Conservation (phyloP, 1,140 invertebrate genomes). For the Pemphigus obesinymphae region DNA sequence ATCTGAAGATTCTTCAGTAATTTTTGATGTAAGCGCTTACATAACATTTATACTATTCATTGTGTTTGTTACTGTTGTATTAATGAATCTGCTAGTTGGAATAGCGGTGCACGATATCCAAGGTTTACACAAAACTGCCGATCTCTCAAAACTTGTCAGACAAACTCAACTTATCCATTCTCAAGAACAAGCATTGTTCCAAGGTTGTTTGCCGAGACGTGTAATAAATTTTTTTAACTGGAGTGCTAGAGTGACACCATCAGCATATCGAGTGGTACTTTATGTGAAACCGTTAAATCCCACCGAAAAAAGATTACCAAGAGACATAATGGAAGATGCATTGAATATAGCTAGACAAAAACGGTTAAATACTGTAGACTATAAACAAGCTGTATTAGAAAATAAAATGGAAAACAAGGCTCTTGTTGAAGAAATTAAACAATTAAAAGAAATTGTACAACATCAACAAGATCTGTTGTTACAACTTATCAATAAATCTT, state of each 20-base stretch:
- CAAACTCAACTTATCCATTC: slow-evolving; percentile 72
- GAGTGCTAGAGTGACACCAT: slow-evolving; percentile 68
- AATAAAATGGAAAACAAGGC: slow-evolving; percentile 41
- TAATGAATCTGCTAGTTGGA: slow-evolving; percentile 76
- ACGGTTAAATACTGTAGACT: slow-evolving; percentile 29
- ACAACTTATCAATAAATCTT: slow-evolving; percentile 32
- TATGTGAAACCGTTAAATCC: slow-evolving; percentile 76
- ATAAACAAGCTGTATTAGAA: slow-evolving; percentile 34
- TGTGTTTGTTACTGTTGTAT: slow-evolving; percentile 71
- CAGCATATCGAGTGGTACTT: slow-evolving; percentile 69
- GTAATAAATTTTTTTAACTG: slow-evolving; percentile 66
- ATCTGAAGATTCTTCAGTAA: slow-evolving; percentile 58
- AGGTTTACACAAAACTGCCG: slow-evolving; percentile 69
- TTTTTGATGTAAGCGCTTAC: slow-evolving; percentile 66
- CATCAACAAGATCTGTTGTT: slow-evolving; percentile 28
- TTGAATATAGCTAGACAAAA: slow-evolving; percentile 67
- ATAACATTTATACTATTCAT: slow-evolving; percentile 69
- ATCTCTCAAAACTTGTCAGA: slow-evolving; percentile 67
- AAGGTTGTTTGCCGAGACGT: slow-evolving; percentile 63
- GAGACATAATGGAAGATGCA: slow-evolving; percentile 68
- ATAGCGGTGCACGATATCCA: slow-evolving; percentile 77
- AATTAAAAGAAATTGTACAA: slow-evolving; percentile 39
- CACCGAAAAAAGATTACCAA: slow-evolving; percentile 69
- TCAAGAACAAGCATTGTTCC: slow-evolving; percentile 65
- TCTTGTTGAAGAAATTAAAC: slow-evolving; percentile 39